Evolutionary conservation across 1,140 invertebrate species (phyloP), one percentile per base, ranked within the genome.

Genomic region (Pseudoatta argentina): DNA sequence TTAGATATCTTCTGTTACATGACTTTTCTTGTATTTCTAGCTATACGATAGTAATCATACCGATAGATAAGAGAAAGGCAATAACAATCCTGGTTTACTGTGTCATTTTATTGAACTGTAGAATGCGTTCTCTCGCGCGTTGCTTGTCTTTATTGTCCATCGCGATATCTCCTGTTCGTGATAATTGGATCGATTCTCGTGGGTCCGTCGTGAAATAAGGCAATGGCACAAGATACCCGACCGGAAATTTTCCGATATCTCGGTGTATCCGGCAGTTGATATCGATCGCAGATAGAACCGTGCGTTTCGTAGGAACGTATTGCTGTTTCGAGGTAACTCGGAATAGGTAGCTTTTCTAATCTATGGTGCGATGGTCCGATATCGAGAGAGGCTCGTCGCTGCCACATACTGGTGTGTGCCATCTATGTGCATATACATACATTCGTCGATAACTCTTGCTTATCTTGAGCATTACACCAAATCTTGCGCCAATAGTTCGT

Each of bases 361-460:
- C 87, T 76, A 61, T 21, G 39, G 59, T 24, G 39, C 64, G 48
- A 71, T 81, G 24, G 48, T 8, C 51, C 67, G 73, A 88, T 81
- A 86, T 67, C 69, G 64, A 53, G 87, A 67, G 51, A 55, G 53
- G 59, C 69, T 86, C 86, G 79, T 88, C 69, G 53, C 2, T 10
- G 12, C 27, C 73, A 63, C 14, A 71, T 21, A 14, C 8, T 18
- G 10, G 21, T 53, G 39, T 53, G 24, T 12, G 57, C 10, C 72
- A 4, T 55, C 57, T 12, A 86, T 14, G 66, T 48, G n/a, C n/a
- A 0, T 34, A 21, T 10, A 21, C 14, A 51, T 69, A 75, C 24
- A 69, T 51, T 24, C 18, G 53, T 69, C 85, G 30, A 88, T 88
- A 88, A 88, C 61, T 86, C 85, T 73, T 51, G 85, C 85, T 88